Percentiles rank a stretch among this genome's conserved stretches.
Conservation (phyloP, 2,113 vertebrate species). For the Panthera tigris region DNA sequence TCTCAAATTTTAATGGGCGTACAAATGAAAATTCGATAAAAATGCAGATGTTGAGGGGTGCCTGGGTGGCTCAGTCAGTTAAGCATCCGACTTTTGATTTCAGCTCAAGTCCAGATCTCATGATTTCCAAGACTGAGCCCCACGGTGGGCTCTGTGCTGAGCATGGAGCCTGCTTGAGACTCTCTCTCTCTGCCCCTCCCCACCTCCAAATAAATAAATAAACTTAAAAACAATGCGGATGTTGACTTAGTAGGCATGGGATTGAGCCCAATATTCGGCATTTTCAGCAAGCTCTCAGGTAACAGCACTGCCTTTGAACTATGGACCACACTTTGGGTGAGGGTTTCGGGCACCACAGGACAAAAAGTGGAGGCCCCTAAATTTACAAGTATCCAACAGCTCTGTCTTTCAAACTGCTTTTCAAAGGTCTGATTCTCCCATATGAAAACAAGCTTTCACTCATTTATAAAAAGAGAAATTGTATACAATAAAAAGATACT, state of each 20-base stretch:
- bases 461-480: conserved; percentile 36
- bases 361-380: neutral
- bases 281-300: neutral
- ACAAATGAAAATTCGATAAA: neutral
- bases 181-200: too few relatives aligned
- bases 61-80: too few relatives aligned
- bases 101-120: too few relatives aligned
- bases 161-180: too few relatives aligned
- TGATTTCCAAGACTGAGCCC: too few relatives aligned
- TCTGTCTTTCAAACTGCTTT: conserved; percentile 14
- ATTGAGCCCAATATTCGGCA: neutral
- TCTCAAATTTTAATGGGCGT: conserved; percentile 26
- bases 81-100: too few relatives aligned
- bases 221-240: neutral
- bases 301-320: neutral
- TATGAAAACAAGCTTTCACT: neutral
- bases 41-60: neutral
- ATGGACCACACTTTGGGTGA: neutral
- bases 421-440: neutral
- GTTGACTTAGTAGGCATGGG: neutral
- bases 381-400: neutral
- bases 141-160: too few relatives aligned
- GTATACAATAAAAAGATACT: neutral
- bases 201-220: too few relatives aligned
- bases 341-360: neutral